A percentile compares a stretch with the other conserved stretches of the same genome.
These are phyloP conservation scores for Sinodicranocentrus sp. DNA, from an alignment of 2,888 invertebrate species.

Conservation along the genomic window DNA sequence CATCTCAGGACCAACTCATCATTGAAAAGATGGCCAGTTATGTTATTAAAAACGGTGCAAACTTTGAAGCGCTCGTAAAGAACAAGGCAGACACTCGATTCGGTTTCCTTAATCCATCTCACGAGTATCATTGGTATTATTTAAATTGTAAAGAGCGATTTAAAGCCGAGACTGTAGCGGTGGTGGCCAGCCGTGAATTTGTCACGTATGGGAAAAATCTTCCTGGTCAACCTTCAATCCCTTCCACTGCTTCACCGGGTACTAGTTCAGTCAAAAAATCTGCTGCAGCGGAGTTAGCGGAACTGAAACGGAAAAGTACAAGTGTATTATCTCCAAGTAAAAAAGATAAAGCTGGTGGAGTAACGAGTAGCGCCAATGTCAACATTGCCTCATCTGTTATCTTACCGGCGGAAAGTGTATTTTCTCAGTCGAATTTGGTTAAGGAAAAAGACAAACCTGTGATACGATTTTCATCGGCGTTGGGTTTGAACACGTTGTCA, in stretches of 20 bases:
- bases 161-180: conserved; percentile 69
- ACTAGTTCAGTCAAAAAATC: conserved; percentile 42
- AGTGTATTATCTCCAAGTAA: not conserved
- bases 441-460: conserved; percentile 68
- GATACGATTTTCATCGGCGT: conserved; percentile 60
- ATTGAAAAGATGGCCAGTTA: conserved; percentile 98
- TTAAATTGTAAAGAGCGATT: conserved; percentile 77
- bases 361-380: not conserved
- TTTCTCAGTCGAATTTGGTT: conserved; percentile 48
- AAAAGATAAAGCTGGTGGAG: conserved; percentile 21
- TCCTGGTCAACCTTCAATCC: not conserved
- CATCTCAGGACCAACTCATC: conserved; percentile 90
- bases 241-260: not conserved
- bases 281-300: conserved; percentile 46
- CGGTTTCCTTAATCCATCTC: conserved; percentile 88
- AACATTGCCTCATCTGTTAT: not conserved
- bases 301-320: conserved; percentile 49
- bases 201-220: conserved; percentile 62
- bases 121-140: conserved; percentile 91
- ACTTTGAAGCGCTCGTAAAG: conserved; percentile 92
- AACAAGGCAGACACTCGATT: conserved; percentile 92
- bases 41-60: conserved; percentile 95
- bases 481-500: conserved; percentile 34
- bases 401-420: conserved; percentile 40
- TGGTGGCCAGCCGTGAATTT: conserved; percentile 73